A percentile compares a stretch with the other conserved stretches of the same genome.
These are phyloP conservation scores for Agrotis exclamationis DNA, from an alignment of 2,888 invertebrate species.

Conservation along the genomic window DNA sequence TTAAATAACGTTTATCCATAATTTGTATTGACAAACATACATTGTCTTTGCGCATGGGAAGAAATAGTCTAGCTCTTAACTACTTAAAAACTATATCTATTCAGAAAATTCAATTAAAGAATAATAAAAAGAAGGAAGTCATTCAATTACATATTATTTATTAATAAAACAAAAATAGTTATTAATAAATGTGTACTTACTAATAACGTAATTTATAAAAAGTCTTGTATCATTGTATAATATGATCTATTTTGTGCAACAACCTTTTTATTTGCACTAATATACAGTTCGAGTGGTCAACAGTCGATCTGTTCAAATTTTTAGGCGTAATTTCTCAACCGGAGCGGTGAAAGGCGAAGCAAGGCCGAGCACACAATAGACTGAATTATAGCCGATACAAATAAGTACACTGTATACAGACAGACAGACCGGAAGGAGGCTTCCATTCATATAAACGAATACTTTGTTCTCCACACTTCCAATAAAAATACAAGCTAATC, in stretches of 20 bases:
- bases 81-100: too few relatives aligned
- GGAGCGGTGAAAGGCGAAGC: slow-evolving; percentile 84
- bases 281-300: slow-evolving; percentile 36
- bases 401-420: slow-evolving; percentile 69
- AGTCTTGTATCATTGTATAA: slow-evolving; percentile 35
- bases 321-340: slow-evolving; percentile 83
- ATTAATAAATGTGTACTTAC: too few relatives aligned
- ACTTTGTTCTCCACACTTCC: slow-evolving; percentile 82
- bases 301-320: slow-evolving; percentile 69
- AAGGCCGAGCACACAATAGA: slow-evolving; percentile 82
- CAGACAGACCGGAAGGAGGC: slow-evolving; percentile 79
- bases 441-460: slow-evolving; percentile 82
- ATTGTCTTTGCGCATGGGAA: too few relatives aligned
- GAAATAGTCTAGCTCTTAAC: too few relatives aligned
- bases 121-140: too few relatives aligned
- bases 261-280: slow-evolving; percentile 66
- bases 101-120: too few relatives aligned
- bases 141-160: too few relatives aligned
- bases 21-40: neutral
- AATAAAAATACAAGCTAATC: slow-evolving; percentile 73
- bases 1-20: neutral
- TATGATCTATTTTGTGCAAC: slow-evolving; percentile 59
- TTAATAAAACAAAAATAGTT: too few relatives aligned
- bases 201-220: slow-evolving; percentile 25
- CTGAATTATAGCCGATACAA: slow-evolving; percentile 76